A percentile compares a stretch with the other conserved stretches of the same genome.
These are phyloP conservation scores for Porites rus DNA, from an alignment of 92 coral and sea anemone species.

Conservation along the genomic window DNA sequence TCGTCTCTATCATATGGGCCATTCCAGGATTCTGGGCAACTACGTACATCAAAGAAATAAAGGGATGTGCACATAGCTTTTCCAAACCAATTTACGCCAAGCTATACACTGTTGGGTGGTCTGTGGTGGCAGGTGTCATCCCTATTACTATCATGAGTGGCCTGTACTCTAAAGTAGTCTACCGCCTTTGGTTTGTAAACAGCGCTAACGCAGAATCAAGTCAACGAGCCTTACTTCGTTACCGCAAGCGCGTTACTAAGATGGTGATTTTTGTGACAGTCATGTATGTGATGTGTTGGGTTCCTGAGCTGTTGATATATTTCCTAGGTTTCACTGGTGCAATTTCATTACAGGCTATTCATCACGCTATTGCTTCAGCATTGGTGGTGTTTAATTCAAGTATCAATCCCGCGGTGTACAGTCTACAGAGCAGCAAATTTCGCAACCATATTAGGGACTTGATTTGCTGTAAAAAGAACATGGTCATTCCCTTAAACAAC, in stretches of 20 bases:
- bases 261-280: slow-evolving; percentile 30
- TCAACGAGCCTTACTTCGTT: slow-evolving; percentile 1
- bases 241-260: slow-evolving; percentile 42
- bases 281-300: slow-evolving; percentile 35
- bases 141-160: slow-evolving; percentile 20
- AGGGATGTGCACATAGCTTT: slow-evolving; percentile 29
- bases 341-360: neutral
- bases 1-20: slow-evolving; percentile 21
- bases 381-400: slow-evolving; percentile 37
- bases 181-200: slow-evolving; percentile 27
- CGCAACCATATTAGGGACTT: slow-evolving; percentile 22
- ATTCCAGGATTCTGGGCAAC: slow-evolving; percentile 37
- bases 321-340: slow-evolving; percentile 31
- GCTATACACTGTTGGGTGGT: slow-evolving; percentile 32
- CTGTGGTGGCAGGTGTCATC: slow-evolving; percentile 37
- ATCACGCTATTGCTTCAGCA: slow-evolving; percentile 30
- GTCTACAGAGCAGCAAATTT: slow-evolving; percentile 31
- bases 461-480: slow-evolving; percentile 23
- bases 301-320: slow-evolving; percentile 34
- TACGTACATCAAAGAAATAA: slow-evolving; percentile 13
- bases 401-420: slow-evolving; percentile 25
- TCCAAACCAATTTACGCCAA: slow-evolving; percentile 22
- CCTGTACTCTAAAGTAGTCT: slow-evolving; percentile 18
- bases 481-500: slow-evolving; percentile 16
- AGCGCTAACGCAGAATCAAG: neutral